Base-by-base conservation (phyloP, 2,888 invertebrate genomes). In the Macrophya alboannulata region DNA sequence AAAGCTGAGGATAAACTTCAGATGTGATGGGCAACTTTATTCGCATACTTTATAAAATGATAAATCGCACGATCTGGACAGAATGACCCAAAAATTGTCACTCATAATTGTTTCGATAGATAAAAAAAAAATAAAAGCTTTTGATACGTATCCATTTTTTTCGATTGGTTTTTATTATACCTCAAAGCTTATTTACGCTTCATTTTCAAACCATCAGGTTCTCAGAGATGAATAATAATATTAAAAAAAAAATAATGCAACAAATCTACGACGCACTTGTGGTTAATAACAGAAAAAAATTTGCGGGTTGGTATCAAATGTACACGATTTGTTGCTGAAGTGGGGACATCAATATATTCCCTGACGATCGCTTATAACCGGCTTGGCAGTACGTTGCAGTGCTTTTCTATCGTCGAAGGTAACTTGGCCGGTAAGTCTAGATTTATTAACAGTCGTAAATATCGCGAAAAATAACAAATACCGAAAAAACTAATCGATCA, bases 201-300 rank as follows among this genome's bases (percentile, higher is more conserved):
- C 21, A n/a, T 74, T 74, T 31, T 15, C 2, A 62, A 62, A 25
- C 12, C 21, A 25, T 25, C 62, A 25, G 62, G 62, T 62, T 62
- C 0, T 62, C 6, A 25, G 62, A 37, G 43, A n/a, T 45, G n/a
- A 74, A 74, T 45, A 74, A 74, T 45, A 43, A 74, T n/a, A 74
- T 10, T 45, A 12, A 17, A 74, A 43, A 74, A n/a, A 74, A 12
- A 37, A 37, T 68, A 12, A 37, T 17, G 31, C 37, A 74, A 74
- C 21, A 62, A 81, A 21, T 62, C 43, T n/a, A 43, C 31, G 62
- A 62, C 81, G 81, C 81, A 81, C 81, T 81, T 81, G 81, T 59
- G 81, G 81, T 25, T 62, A 25, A 62, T 21, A 62, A n/a, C 43
- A 21, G 37, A 43, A 81, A 81, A 81, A 25, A 81, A 43, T 62